These are phyloP conservation scores for Mythimna vitellina DNA, from an alignment of 2,888 invertebrate genomes.

Conservation along the genomic window DNA sequence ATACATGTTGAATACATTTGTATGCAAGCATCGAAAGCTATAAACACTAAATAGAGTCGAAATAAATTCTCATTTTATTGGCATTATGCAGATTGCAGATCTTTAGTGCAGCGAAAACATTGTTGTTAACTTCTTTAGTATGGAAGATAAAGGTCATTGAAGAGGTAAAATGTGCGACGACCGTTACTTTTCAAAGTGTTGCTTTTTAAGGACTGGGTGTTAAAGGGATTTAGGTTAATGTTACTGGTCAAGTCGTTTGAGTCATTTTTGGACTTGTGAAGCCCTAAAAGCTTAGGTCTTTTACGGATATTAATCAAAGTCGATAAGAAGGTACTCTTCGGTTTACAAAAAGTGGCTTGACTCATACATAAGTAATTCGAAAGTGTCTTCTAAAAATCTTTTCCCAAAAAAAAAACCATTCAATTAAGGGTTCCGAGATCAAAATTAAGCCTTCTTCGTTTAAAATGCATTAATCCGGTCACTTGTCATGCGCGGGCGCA, in stretches of 20 bases:
- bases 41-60: slow-evolving; percentile 43
- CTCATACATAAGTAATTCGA: slow-evolving; percentile 55
- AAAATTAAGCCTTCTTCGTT: slow-evolving; percentile 90
- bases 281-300: slow-evolving; percentile 32
- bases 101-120: slow-evolving; percentile 29
- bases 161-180: not conserved
- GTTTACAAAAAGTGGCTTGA: slow-evolving; percentile 30
- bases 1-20: slow-evolving; percentile 16
- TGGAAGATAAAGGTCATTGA: slow-evolving; percentile 1
- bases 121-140: slow-evolving; percentile 34
- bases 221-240: not conserved
- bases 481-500: slow-evolving; percentile 87
- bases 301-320: slow-evolving; percentile 38
- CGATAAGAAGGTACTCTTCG: slow-evolving; percentile 37
- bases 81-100: slow-evolving; percentile 44
- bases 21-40: slow-evolving; percentile 25
- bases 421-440: slow-evolving; percentile 86
- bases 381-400: slow-evolving; percentile 61
- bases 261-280: slow-evolving; percentile 9
- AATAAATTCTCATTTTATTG: slow-evolving; percentile 48
- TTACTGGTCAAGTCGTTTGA: not conserved
- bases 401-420: slow-evolving; percentile 76
- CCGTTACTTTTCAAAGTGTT: not conserved
- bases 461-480: slow-evolving; percentile 90
- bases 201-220: not conserved